Evolutionary conservation across 2,888 invertebrate genomes (phyloP).

Genomic region (Cactoblastis cactorum): DNA sequence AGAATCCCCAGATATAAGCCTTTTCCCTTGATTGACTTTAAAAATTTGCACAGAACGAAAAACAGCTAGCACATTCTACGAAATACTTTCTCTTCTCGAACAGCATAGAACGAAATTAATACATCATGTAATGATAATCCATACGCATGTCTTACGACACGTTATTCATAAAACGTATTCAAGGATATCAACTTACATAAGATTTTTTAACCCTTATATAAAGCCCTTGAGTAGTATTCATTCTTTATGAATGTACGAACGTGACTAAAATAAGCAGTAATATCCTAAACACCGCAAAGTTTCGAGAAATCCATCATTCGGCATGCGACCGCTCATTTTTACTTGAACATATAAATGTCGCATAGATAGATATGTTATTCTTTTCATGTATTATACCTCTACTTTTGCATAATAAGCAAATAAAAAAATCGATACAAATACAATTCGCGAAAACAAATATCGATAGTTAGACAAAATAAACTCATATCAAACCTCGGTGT

Average conservation of each 20-base stretch:
- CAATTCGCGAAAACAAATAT: neutral
- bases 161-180: neutral
- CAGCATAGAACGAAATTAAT: too few species aligned
- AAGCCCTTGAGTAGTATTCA: neutral
- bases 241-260: neutral
- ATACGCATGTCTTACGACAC: neutral
- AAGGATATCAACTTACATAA: slow-evolving; percentile 1
- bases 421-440: neutral
- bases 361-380: too few species aligned
- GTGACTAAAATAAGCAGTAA: neutral
- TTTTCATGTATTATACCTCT: too few species aligned
- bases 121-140: neutral
- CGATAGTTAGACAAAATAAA: neutral
- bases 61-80: neutral
- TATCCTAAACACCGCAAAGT: neutral
- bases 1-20: too few species aligned
- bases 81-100: too few species aligned
- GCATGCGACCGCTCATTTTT: neutral
- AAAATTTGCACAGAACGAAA: too few species aligned
- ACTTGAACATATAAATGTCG: too few species aligned
- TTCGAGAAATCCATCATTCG: neutral
- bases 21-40: too few species aligned
- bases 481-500: slow-evolving; percentile 20
- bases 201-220: neutral
- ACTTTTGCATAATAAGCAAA: neutral